Conservation (phyloP, 2,113 vertebrate species). For the Rhynchopsitta pachyrhyncha region DNA sequence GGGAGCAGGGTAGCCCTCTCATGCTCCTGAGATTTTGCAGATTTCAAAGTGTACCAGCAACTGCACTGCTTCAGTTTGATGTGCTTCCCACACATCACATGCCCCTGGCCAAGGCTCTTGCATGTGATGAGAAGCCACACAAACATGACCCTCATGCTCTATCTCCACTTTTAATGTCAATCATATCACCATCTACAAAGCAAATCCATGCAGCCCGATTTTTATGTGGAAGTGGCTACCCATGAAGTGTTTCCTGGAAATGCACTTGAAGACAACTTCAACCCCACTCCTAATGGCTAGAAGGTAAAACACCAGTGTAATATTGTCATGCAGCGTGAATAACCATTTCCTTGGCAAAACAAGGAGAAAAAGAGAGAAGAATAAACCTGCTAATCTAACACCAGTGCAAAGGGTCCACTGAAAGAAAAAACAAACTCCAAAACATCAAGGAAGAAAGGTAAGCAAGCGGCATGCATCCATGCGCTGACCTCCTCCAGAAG, state of each 20-base stretch:
- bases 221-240: background rate
- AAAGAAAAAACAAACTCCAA: background rate
- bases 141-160: background rate
- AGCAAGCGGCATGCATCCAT: background rate
- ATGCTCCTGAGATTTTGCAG: background rate
- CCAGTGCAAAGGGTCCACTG: background rate
- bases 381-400: background rate
- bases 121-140: background rate
- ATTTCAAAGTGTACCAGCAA: background rate
- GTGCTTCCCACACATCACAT: background rate
- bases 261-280: background rate
- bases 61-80: background rate
- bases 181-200: background rate
- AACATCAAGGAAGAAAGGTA: background rate
- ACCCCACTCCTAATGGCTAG: background rate
- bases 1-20: background rate
- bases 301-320: background rate
- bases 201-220: background rate
- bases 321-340: background rate
- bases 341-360: background rate
- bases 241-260: background rate
- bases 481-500: background rate
- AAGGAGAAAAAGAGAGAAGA: background rate
- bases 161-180: background rate
- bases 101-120: fast-evolving